A percentile compares a stretch with the other conserved stretches of the same genome.
These are phyloP conservation scores for Probosciger aterrimus DNA, from an alignment of 2,113 vertebrate genomes.

Conservation along the genomic window DNA sequence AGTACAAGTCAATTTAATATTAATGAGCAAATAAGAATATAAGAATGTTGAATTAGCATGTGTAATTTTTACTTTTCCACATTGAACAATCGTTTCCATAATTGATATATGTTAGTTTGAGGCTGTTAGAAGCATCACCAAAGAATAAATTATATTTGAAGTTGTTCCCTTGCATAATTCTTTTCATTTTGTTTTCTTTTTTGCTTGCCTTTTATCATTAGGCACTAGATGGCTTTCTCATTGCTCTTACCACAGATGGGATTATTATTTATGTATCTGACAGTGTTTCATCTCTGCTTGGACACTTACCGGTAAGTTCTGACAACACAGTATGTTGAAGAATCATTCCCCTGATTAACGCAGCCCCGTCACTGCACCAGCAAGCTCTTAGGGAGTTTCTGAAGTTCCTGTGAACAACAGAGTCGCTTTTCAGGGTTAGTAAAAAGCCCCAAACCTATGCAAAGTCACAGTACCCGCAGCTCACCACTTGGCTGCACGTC, in stretches of 20 bases:
- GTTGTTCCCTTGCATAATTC: background rate
- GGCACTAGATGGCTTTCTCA: constrained; percentile 90
- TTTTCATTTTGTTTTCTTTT: background rate
- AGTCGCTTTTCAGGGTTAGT: background rate
- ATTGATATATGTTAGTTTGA: background rate
- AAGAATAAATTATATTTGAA: background rate
- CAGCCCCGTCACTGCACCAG: background rate
- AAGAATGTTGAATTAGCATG: background rate
- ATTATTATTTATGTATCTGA: constrained; percentile 90
- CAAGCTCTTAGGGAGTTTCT: background rate
- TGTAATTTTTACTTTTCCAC: background rate
- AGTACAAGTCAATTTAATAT: constrained; percentile 24
- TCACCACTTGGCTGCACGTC: background rate
- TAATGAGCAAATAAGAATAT: constrained; percentile 14
- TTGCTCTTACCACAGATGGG: constrained; percentile 88
- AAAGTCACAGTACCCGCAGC: background rate
- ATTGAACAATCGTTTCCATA: background rate
- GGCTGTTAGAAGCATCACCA: background rate
- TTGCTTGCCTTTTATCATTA: constrained; percentile 52
- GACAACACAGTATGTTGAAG: background rate
- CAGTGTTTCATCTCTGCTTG: constrained; percentile 87
- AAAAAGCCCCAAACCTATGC: rapidly evolving
- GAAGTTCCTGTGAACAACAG: background rate
- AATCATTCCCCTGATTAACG: background rate
- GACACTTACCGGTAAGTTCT: constrained; percentile 91